Evolutionary conservation across 2,797 vertebrate genomes (phyloP), one percentile per base, ranked within the genome.

Genomic region (Hapalemur alaotrensis): DNA sequence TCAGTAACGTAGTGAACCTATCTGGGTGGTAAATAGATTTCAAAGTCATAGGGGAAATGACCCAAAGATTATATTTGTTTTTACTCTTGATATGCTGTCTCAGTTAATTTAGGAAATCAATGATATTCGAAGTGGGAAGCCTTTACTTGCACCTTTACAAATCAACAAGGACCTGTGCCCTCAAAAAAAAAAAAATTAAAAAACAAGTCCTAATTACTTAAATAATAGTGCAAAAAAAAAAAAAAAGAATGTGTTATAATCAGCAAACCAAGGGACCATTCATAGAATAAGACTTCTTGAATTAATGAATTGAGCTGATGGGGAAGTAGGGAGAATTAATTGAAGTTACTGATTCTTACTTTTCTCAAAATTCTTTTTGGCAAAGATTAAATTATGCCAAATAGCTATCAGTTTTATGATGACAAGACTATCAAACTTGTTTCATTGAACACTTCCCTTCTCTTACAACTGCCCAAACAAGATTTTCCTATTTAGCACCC

Each of bases 321-420:
- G 30, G n/a, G 22, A 87, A 61, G 5, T 17, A 23, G 0, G 13
- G 41, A 63, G 88, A 96, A 97, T 97, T 98, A 96, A 98, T 98
- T 93, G 97, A 97, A 95, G 70, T 97, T 95, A 96, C 95, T 79
- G 97, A 98, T 96, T 97, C 93, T 98, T 98, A 93, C 95, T 98
- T 98, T 98, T 94, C 98, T 98, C 97, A 97, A 98, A 98, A 97
- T 98, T 98, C 96, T 98, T 97, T 97, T 96, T 97, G 97, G 96
- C 98, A 98, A 98, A 98, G 96, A 98, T 98, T 98, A 98, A 98
- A 97, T 98, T 97, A 88, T 95, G 96, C 98, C 98, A 97, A 98
- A 98, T 97, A 98, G 97, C 98, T 98, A 98, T 98, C 98, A 97
- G 85, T 97, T 98, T 98, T 97, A 97, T 97, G 96, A 97, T 98